phyloP scores from a whole-genome alignment of 2,888 invertebrate genomes.

The Nephrotoma appendiculata region DNA sequence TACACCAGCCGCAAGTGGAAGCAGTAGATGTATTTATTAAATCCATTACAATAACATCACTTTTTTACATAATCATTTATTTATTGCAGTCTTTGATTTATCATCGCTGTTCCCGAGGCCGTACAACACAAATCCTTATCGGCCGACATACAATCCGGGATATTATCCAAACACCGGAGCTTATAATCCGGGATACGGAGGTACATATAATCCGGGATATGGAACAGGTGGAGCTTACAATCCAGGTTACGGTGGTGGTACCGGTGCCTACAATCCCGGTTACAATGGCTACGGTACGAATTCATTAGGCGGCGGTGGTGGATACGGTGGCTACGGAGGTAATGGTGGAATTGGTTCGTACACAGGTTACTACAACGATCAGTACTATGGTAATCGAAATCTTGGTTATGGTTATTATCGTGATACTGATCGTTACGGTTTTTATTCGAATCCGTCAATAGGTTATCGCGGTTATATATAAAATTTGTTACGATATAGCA shows the following conservation, averaged over 20 bases:
- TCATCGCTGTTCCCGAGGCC: constrained; percentile 11
- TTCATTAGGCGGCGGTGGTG: constrained; percentile 24
- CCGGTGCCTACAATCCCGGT: constrained; percentile 31
- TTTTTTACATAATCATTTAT: background rate
- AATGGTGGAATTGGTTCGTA: constrained; percentile 44
- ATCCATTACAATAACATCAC: no score
- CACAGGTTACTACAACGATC: constrained; percentile 41
- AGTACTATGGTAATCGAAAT: constrained; percentile 38
- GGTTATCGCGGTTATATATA: constrained; percentile 17
- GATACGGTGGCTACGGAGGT: constrained; percentile 44
- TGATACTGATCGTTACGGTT: constrained; percentile 25
- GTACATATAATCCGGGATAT: constrained; percentile 43
- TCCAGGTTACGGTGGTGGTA: constrained; percentile 27
- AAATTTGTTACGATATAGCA: background rate
- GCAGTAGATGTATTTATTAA: constrained; percentile 24
- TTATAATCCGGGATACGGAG: constrained; percentile 36
- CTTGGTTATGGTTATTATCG: constrained; percentile 43
- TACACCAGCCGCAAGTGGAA: constrained; percentile 29
- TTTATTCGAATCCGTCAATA: constrained; percentile 14
- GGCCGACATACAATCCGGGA: constrained; percentile 11
- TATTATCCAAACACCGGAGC: constrained; percentile 17
- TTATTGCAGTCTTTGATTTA: background rate
- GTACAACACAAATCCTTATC: constrained; percentile 9
- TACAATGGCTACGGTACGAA: constrained; percentile 44
- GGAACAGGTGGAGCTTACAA: constrained; percentile 27